Conservation (phyloP, 2,113 vertebrate genomes). For the Laticauda laticaudata region DNA sequence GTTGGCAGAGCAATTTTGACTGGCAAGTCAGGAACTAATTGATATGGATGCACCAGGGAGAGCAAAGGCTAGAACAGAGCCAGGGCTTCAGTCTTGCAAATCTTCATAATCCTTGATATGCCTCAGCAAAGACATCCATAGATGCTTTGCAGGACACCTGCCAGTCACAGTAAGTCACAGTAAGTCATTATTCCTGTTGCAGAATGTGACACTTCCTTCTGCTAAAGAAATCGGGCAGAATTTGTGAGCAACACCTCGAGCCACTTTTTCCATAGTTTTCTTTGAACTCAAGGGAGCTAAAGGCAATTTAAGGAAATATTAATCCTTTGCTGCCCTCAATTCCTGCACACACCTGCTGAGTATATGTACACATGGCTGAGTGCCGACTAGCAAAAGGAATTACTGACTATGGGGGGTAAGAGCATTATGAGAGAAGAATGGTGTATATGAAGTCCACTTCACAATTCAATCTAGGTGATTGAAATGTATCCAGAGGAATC, state of each 20-base stretch:
- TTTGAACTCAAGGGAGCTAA: slow-evolving; percentile 12
- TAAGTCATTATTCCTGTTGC: neutral
- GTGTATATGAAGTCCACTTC: neutral
- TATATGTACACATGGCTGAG: slow-evolving; percentile 3
- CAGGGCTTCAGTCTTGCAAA: neutral
- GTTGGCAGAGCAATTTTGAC: neutral
- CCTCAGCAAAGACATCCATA: neutral
- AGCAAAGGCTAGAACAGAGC: neutral
- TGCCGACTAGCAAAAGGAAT: slow-evolving; percentile 21
- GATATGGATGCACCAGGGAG: slow-evolving; percentile 19
- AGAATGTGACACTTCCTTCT: slow-evolving; percentile 13
- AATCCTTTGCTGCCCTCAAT: slow-evolving; percentile 22
- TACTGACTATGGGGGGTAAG: neutral
- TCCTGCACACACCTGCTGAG: slow-evolving; percentile 23
- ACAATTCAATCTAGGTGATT: neutral
- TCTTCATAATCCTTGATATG: neutral
- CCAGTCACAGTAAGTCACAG: neutral
- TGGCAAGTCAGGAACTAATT: neutral
- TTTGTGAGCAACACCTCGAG: neutral
- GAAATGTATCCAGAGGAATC: neutral
- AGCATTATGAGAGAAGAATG: neutral
- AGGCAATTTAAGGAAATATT: slow-evolving; percentile 22
- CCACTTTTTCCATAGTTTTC: neutral
- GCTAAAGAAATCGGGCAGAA: slow-evolving; percentile 29
- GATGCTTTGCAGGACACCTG: neutral